Percentiles rank a stretch among this genome's conserved stretches.
Conservation (phyloP, 2,113 vertebrate genomes). For the Himantopus leucocephalus region DNA sequence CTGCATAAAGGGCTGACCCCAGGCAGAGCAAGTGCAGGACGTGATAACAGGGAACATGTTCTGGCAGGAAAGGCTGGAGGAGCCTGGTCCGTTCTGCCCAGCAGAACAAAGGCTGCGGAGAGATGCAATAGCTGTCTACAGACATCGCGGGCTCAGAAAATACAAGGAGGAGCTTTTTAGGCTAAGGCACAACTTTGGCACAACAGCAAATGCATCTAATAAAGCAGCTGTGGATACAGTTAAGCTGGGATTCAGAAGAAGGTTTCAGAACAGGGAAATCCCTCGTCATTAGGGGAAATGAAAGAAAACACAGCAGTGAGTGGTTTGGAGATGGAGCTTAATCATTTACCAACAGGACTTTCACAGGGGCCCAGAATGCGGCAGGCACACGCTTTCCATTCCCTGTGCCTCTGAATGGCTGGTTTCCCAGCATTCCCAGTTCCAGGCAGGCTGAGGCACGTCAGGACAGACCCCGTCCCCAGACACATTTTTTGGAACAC, state of each 20-base stretch:
- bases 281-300: background rate
- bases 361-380: background rate
- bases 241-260: background rate
- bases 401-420: background rate
- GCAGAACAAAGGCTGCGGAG: background rate
- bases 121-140: background rate
- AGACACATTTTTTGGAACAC: background rate
- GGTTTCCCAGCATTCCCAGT: background rate
- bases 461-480: background rate
- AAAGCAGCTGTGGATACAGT: background rate
- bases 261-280: conserved; percentile 2
- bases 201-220: background rate
- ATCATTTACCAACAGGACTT: background rate
- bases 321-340: background rate
- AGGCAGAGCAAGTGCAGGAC: background rate
- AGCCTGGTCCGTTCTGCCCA: background rate
- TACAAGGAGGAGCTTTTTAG: background rate
- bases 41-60: background rate
- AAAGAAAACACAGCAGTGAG: background rate
- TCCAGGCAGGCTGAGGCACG: background rate
- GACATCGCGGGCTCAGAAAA: background rate
- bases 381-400: background rate
- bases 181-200: background rate
- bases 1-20: background rate
- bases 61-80: background rate